These are phyloP conservation scores for Argyrosomus regius DNA, from an alignment of 2,797 vertebrate genomes.

Conservation along the genomic window DNA sequence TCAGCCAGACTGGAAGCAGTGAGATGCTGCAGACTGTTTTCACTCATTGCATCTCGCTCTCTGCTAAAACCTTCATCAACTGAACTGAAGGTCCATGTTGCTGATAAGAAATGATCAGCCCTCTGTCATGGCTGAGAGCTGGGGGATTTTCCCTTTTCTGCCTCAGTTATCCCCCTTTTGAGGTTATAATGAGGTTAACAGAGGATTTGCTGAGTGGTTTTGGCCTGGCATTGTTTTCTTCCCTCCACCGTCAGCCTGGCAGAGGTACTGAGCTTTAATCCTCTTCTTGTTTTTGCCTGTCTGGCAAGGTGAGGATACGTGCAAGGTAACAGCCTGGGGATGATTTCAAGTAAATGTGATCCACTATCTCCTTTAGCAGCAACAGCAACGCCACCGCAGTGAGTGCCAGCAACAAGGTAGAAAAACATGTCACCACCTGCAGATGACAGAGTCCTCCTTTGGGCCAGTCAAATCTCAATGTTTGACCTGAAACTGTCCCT, in stretches of 20 bases:
- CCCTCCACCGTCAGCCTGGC: constrained; percentile 26
- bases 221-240: constrained; percentile 51
- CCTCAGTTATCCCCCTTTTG: constrained; percentile 54
- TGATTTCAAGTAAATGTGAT: constrained; percentile 41
- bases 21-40: constrained; percentile 19
- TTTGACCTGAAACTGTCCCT: not conserved
- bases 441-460: not conserved
- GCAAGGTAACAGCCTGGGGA: constrained; percentile 36
- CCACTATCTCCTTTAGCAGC: constrained; percentile 34
- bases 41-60: constrained; percentile 24
- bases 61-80: constrained; percentile 40
- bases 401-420: not conserved
- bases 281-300: constrained; percentile 38
- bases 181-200: constrained; percentile 73
- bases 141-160: constrained; percentile 46
- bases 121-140: constrained; percentile 43
- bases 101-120: constrained; percentile 51
- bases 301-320: constrained; percentile 60
- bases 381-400: not conserved
- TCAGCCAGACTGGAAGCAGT: constrained; percentile 2
- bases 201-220: constrained; percentile 65
- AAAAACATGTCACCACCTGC: not conserved
- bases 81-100: constrained; percentile 43
- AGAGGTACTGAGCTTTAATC: constrained; percentile 57
- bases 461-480: not conserved